phyloP scores from a whole-genome alignment of 2,888 invertebrate genomes.

The Platynereis dumerilii region DNA sequence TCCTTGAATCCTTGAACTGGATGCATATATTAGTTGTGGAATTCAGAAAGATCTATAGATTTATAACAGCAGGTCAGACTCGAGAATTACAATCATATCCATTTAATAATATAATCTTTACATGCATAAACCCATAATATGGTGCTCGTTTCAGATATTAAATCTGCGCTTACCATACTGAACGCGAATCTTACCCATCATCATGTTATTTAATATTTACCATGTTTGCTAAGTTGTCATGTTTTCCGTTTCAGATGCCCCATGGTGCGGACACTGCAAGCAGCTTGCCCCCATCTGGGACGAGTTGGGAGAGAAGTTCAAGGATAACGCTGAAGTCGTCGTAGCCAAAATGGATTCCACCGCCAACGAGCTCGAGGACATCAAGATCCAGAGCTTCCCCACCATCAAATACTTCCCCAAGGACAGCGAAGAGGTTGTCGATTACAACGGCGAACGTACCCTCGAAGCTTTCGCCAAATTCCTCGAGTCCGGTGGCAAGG shows the following conservation, averaged over 20 bases:
- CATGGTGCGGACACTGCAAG: constrained; percentile 98
- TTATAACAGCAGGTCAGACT: no score
- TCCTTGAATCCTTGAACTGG: no score
- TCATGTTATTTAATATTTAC: no score
- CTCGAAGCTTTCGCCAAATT: constrained; percentile 92
- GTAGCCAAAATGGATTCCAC: constrained; percentile 99
- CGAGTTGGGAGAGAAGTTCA: constrained; percentile 90
- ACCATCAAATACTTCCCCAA: constrained; percentile 80
- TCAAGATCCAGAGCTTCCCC: constrained; percentile 86
- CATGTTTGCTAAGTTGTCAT: no score
- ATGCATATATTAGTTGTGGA: no score
- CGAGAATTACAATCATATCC: no score
- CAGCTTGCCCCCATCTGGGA: constrained; percentile 97
- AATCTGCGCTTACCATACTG: no score
- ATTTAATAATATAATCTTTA: no score
- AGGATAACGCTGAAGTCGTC: constrained; percentile 78
- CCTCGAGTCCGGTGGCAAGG: constrained; percentile 87
- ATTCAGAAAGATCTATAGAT: no score
- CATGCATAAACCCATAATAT: no score
- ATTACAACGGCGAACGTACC: constrained; percentile 95
- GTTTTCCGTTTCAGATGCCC: constrained; percentile 82
- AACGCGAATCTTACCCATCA: no score
- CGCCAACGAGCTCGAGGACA: constrained; percentile 94
- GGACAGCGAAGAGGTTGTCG: constrained; percentile 85
- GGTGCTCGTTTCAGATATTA: no score